A percentile compares a stretch with the other conserved stretches of the same genome.
These are phyloP conservation scores for Pristis pectinata DNA, from an alignment of 2,797 vertebrate species.

Conservation along the genomic window DNA sequence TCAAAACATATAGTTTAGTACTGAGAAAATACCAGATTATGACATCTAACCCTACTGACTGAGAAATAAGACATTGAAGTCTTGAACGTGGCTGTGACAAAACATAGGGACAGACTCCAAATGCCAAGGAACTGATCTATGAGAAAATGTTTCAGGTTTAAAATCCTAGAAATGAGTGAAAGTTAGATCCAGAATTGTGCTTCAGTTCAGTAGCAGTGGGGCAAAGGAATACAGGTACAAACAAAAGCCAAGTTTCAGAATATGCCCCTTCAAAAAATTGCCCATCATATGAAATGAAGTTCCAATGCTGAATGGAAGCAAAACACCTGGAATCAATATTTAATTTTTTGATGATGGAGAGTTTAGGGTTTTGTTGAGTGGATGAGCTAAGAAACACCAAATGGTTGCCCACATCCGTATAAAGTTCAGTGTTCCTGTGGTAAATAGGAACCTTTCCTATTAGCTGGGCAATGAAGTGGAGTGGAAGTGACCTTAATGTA, in stretches of 20 bases:
- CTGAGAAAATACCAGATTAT: neutral
- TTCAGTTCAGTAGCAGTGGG: neutral
- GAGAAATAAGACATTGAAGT: neutral
- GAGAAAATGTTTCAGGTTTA: neutral
- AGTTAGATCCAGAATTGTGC: neutral
- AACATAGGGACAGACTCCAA: neutral
- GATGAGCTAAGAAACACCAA: neutral
- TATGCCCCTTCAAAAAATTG: neutral
- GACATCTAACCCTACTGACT: neutral
- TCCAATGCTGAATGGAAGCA: neutral
- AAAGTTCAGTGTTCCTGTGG: neutral
- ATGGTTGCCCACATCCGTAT: neutral
- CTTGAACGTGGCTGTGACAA: neutral
- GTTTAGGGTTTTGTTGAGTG: neutral
- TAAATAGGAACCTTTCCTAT: neutral
- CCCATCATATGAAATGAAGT: neutral
- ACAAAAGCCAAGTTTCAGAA: neutral
- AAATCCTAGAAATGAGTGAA: neutral
- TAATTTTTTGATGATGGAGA: neutral
- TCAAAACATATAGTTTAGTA: neutral
- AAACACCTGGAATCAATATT: neutral
- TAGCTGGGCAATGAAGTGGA: neutral
- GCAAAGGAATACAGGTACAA: neutral
- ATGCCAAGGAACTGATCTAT: neutral
- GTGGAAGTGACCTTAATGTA: neutral